Evolutionary conservation across 2,888 invertebrate species (phyloP).

Genomic region (Aethes cnicana): DNA sequence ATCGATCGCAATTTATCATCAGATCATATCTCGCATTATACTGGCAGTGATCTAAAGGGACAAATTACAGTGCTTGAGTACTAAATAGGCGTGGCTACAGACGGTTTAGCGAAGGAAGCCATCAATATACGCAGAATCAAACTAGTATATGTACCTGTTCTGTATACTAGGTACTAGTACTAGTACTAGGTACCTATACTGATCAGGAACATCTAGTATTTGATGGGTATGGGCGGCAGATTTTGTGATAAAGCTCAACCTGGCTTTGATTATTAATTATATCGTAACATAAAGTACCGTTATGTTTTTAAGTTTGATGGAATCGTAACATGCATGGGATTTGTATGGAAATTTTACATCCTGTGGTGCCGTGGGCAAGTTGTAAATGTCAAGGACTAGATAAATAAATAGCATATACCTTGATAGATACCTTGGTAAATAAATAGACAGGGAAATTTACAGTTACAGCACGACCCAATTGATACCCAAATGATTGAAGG

Average conservation of each 20-base stretch:
- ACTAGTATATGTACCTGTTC: constrained; percentile 18
- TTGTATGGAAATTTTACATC: constrained; percentile 16
- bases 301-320: constrained; percentile 20
- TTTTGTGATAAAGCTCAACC: constrained; percentile 5
- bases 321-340: constrained; percentile 9
- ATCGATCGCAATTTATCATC: constrained; percentile 8
- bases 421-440: too few species aligned
- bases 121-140: constrained; percentile 26
- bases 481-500: too few species aligned
- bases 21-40: constrained; percentile 8
- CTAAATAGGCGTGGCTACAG: constrained; percentile 8
- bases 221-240: constrained; percentile 18
- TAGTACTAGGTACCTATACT: background rate
- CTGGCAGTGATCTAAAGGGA: constrained; percentile 19
- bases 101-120: constrained; percentile 24
- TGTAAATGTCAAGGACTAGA: too few species aligned
- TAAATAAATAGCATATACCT: too few species aligned
- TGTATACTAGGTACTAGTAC: constrained; percentile 1
- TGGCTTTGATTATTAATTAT: constrained; percentile 12
- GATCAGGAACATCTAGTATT: constrained; percentile 14
- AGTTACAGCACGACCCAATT: constrained; percentile 11
- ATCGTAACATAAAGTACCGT: constrained; percentile 12
- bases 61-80: constrained; percentile 15
- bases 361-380: background rate
- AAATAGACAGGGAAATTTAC: too few species aligned